Base-by-base conservation (phyloP, 2,113 vertebrate species). In the Rhynchomys soricoides region DNA sequence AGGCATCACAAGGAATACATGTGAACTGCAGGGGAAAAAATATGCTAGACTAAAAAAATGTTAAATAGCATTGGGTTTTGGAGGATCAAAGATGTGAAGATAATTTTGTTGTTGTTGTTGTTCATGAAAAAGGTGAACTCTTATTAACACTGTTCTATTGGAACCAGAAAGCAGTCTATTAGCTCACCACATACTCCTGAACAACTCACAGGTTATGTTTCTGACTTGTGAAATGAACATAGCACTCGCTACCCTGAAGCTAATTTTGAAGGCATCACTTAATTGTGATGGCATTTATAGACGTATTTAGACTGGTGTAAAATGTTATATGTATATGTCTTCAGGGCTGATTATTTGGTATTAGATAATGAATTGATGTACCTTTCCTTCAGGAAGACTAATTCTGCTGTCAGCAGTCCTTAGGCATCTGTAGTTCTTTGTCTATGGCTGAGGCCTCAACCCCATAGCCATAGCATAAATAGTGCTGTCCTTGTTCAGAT, bases 131-230 rank as follows among this genome's bases (percentile, higher is more conserved):
- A 87, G 15, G 31, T 16, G 31, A 94, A 12, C 24, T 43, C 91
- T 90, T 86, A 59, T 16, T 81, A 71, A 81, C 31, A 8, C 22
- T 92, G 0, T 91, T 70, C 52, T 78, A 29, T 10, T 87, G 5
- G 68, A 87, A 75, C 91, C 10, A 90, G 75, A 93, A 96, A 79
- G 62, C 34, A 75, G 89, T 77, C 45, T 19, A 75, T 88, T 88
- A 87, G 86, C 48, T 73, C 66, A 43, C 21, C 16, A 79, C 62
- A 48, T 31, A 95, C 70, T 92, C 2, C 55, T 94, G 37, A 92
- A 71, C 5, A 96, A 89, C 21, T 83, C 50, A 93, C 17, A 73
- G 55, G 11, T 74, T 31, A 16, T 19, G 21, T 86, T 87, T 96
- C 26, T 52, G 4, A 91, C 11, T 52, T 89, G 12, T 62, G 45